A percentile compares a stretch with the other conserved stretches of the same genome.
These are phyloP conservation scores for Cossypha heuglini DNA, from an alignment of 2,797 vertebrate species.

Conservation along the genomic window DNA sequence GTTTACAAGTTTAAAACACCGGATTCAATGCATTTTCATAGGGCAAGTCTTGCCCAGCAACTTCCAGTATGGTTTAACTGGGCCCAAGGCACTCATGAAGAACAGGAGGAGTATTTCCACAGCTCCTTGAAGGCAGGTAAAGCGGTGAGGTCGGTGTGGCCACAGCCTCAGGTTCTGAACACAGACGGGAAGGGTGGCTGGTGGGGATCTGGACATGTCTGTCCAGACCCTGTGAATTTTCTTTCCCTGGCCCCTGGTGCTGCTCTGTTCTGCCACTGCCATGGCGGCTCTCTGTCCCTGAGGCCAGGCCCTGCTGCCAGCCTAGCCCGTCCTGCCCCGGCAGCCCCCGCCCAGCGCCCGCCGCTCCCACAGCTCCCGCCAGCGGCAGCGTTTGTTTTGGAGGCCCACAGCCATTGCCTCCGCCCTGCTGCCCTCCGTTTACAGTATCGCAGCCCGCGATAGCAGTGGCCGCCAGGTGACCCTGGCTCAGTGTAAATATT, in stretches of 20 bases:
- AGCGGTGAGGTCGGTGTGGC: background rate
- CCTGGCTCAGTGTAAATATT: slow-evolving; percentile 68
- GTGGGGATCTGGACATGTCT: rapidly evolving
- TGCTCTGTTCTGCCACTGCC: rapidly evolving
- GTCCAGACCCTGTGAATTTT: background rate
- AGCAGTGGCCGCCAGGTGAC: slow-evolving; percentile 48
- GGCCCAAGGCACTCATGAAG: background rate
- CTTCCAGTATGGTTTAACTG: background rate
- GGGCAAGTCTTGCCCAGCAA: background rate
- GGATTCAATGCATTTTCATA: background rate
- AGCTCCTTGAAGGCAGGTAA: background rate
- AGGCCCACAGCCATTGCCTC: background rate
- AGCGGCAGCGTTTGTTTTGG: background rate
- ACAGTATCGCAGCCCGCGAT: background rate
- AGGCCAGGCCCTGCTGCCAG: background rate
- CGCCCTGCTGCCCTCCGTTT: background rate
- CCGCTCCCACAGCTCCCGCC: background rate
- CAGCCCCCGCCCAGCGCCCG: rapidly evolving
- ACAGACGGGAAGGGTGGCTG: background rate
- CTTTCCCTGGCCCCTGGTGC: rapidly evolving
- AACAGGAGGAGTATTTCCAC: background rate
- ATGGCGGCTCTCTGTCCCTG: rapidly evolving
- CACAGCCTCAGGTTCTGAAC: background rate
- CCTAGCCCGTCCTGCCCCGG: rapidly evolving
- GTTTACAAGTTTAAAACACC: background rate